Evolutionary conservation across 2,797 vertebrate species (phyloP).

Genomic region (Phrynocephalus guinanensis): DNA sequence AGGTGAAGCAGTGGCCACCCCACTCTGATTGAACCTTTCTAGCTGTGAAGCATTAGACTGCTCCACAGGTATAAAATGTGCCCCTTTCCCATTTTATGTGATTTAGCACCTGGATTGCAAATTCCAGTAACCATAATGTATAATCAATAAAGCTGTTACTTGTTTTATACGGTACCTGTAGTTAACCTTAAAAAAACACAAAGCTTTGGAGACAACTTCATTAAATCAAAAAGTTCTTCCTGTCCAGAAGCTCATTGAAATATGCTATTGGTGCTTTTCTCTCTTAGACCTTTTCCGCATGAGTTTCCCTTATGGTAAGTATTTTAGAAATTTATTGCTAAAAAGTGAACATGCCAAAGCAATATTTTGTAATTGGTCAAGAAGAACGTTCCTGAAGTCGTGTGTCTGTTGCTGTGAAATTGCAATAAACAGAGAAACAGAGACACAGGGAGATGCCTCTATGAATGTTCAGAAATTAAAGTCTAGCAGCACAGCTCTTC

Average conservation of each 20-base stretch:
- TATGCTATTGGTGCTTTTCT: background rate
- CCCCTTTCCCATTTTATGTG: slow-evolving; percentile 54
- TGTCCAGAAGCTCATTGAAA: slow-evolving; percentile 71
- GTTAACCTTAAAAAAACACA: slow-evolving; percentile 66
- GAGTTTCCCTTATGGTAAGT: background rate
- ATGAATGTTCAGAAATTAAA: background rate
- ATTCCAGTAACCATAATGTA: slow-evolving; percentile 60
- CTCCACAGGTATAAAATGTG: slow-evolving; percentile 62
- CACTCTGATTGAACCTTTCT: slow-evolving; percentile 58
- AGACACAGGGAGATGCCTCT: background rate
- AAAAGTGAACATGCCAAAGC: background rate
- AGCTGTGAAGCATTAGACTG: slow-evolving; percentile 62
- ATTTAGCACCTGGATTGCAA: slow-evolving; percentile 63
- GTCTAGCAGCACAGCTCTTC: background rate
- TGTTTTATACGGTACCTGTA: slow-evolving; percentile 76
- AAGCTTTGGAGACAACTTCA: slow-evolving; percentile 71
- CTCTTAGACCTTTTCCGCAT: background rate
- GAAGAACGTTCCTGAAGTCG: background rate
- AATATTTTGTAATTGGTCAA: background rate
- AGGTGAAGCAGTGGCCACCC: slow-evolving; percentile 63
- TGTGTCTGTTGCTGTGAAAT: background rate
- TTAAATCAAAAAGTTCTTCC: slow-evolving; percentile 72
- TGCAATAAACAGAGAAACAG: background rate
- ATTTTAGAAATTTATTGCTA: background rate
- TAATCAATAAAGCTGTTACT: slow-evolving; percentile 74